These are phyloP conservation scores for Drosophila lacteicornis DNA, from an alignment of 1,140 invertebrate genomes.

Conservation along the genomic window DNA sequence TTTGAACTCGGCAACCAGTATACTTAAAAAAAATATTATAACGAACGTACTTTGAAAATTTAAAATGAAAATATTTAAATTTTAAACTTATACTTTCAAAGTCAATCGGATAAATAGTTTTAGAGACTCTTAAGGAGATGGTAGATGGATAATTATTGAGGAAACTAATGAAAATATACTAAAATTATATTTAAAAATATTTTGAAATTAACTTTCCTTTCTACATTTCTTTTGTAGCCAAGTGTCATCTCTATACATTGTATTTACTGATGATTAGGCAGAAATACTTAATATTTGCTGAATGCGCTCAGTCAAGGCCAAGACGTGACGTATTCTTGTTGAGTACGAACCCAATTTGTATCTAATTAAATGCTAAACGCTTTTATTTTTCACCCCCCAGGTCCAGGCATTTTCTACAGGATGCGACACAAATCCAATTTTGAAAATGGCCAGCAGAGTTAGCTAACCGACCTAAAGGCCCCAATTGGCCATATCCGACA, in stretches of 20 bases:
- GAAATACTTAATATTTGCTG: conserved; percentile 3
- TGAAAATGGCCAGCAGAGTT: conserved; percentile 22
- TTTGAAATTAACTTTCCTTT: not conserved
- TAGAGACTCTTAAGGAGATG: not conserved
- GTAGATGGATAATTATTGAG: not conserved
- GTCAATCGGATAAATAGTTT: not conserved
- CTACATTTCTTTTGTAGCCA: not conserved
- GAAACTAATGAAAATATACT: not conserved
- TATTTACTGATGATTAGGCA: conserved; percentile 14
- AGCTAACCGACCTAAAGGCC: conserved; percentile 18
- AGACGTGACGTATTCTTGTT: conserved; percentile 22
- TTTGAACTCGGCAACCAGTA: no score
- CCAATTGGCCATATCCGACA: conserved; percentile 23
- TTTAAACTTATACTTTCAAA: no score
- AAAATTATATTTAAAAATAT: not conserved
- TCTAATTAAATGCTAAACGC: conserved; percentile 3
- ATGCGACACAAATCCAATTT: conserved; percentile 28
- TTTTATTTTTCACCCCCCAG: not conserved
- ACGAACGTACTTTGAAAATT: not conserved
- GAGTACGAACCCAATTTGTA: not conserved
- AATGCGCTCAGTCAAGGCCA: conserved; percentile 17
- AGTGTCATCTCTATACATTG: not conserved
- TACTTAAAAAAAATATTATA: not conserved
- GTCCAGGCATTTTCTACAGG: conserved; percentile 17
- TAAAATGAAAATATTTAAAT: no score